Percentiles rank a stretch among this genome's conserved stretches.
Evolutionary conservation across 2,888 invertebrate genomes (phyloP).

Genomic region (Helobdella robusta): DNA sequence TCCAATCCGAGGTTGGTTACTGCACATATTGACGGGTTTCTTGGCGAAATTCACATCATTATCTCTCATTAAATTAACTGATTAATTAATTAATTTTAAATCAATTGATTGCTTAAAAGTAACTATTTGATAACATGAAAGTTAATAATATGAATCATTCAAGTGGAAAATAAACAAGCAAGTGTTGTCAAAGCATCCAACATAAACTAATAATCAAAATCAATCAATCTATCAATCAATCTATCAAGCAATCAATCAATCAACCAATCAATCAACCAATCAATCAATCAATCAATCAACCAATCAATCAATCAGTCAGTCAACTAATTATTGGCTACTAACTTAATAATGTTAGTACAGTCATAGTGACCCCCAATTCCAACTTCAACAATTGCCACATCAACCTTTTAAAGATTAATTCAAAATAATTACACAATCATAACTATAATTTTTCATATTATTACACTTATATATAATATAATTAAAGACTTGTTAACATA

Average conservation of each 20-base stretch:
- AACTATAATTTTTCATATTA: not conserved
- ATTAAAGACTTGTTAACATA: not conserved
- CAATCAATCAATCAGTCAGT: too few species aligned
- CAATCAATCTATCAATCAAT: not conserved
- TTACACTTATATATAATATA: not conserved
- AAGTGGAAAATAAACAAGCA: not conserved
- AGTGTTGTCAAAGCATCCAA: not conserved
- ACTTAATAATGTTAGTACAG: conserved; percentile 82
- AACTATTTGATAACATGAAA: not conserved
- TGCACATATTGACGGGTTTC: conserved; percentile 74
- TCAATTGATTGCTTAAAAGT: not conserved
- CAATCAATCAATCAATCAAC: too few species aligned
- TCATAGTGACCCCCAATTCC: conserved; percentile 92
- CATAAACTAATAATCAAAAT: not conserved
- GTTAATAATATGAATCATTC: not conserved
- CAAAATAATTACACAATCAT: not conserved
- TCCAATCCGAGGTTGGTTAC: conserved; percentile 83
- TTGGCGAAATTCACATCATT: too few species aligned
- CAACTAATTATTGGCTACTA: too few species aligned
- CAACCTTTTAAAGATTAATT: conserved; percentile 46
- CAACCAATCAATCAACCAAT: too few species aligned
- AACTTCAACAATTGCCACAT: conserved; percentile 88
- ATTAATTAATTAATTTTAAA: not conserved
- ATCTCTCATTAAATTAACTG: conserved; percentile 33
- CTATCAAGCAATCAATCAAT: too few species aligned